Conservation (phyloP, 2,797 vertebrate species). For the Parauchenoglanis punctatus region DNA sequence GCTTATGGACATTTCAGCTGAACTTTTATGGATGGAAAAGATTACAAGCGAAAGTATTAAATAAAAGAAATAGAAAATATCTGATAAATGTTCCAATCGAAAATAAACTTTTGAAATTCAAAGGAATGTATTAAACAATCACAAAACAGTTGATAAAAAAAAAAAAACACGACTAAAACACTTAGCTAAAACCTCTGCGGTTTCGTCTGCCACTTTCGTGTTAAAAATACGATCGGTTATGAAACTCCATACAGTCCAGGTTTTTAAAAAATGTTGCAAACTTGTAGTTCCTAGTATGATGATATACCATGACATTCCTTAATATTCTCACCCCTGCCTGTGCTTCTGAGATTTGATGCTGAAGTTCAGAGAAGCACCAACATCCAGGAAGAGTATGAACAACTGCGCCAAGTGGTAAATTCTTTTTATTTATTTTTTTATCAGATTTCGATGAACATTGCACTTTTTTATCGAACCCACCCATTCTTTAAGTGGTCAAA, state of each 20-base stretch:
- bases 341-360: conserved; percentile 90
- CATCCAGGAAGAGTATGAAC: conserved; percentile 91
- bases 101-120: neutral
- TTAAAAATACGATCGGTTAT: neutral
- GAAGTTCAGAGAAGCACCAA: conserved; percentile 86
- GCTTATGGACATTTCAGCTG: neutral
- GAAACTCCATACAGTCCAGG: neutral
- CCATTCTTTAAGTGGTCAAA: neutral
- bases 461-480: neutral
- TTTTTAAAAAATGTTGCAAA: neutral
- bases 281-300: neutral
- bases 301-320: conserved; percentile 62
- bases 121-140: neutral
- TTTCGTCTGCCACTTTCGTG: neutral
- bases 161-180: neutral
- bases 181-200: neutral
- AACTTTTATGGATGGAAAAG: neutral
- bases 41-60: no score
- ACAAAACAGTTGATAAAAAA: neutral
- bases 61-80: no score
- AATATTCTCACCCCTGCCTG: conserved; percentile 86
- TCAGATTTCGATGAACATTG: no score
- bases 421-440: no score
- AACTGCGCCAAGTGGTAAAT: conserved; percentile 83
- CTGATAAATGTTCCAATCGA: neutral